These are phyloP conservation scores for Crotophaga sulcirostris DNA, from an alignment of 2,113 vertebrate species.

Conservation along the genomic window DNA sequence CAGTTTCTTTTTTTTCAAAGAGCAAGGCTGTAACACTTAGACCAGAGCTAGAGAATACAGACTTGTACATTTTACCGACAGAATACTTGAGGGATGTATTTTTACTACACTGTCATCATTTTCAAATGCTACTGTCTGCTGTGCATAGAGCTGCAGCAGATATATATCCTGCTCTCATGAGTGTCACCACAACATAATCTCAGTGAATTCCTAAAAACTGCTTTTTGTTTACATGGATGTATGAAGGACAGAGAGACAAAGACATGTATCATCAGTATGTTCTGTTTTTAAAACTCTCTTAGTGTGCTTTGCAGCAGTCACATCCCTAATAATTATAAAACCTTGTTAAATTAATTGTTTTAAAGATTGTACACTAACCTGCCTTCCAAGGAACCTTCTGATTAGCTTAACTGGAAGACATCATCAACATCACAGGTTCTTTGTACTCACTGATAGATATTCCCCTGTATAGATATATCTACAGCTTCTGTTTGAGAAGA, in stretches of 20 bases:
- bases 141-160: neutral
- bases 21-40: slow-evolving; percentile 27
- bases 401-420: neutral
- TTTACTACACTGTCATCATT: neutral
- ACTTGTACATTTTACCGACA: neutral
- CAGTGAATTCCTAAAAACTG: neutral
- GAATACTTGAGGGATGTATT: neutral
- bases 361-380: neutral
- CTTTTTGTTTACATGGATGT: neutral
- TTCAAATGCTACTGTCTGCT: neutral
- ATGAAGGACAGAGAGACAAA: neutral
- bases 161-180: fast-evolving
- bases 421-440: neutral
- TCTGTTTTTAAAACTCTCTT: neutral
- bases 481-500: neutral
- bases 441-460: fast-evolving
- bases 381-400: neutral
- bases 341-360: neutral
- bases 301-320: neutral
- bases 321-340: neutral
- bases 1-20: neutral
- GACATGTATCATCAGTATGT: neutral
- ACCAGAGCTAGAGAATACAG: slow-evolving; percentile 13
- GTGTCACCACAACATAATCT: neutral
- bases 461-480: too few species aligned